phyloP scores from a whole-genome alignment of 2,113 vertebrate genomes.

The Amphiprion percula region DNA sequence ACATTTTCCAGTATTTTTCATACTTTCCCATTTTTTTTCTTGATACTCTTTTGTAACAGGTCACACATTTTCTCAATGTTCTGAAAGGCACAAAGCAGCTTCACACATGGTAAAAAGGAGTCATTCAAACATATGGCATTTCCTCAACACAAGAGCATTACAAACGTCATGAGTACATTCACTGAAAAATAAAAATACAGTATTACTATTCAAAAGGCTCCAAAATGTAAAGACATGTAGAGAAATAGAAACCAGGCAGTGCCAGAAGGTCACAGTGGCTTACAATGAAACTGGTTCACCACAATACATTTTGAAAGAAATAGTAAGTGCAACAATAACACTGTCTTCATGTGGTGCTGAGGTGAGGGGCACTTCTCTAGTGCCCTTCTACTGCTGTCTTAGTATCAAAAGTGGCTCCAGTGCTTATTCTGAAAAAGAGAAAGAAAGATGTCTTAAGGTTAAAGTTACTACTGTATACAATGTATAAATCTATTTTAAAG shows the following conservation, averaged over 20 bases:
- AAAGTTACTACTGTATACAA: not conserved
- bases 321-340: slow-evolving; percentile 71
- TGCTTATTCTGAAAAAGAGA: slow-evolving; percentile 75
- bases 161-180: slow-evolving; percentile 61
- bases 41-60: slow-evolving; percentile 1
- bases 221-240: slow-evolving; percentile 22
- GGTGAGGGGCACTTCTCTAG: slow-evolving; percentile 55
- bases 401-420: slow-evolving; percentile 82
- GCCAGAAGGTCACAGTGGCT: slow-evolving; percentile 42
- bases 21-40: not conserved
- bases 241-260: slow-evolving; percentile 20
- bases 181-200: slow-evolving; percentile 54
- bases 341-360: slow-evolving; percentile 65
- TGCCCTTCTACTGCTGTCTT: slow-evolving; percentile 84
- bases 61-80: slow-evolving; percentile 14
- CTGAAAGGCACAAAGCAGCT: slow-evolving; percentile 73
- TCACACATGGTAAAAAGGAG: slow-evolving; percentile 48
- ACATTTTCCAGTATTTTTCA: slow-evolving; percentile 11
- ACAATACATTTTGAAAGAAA: slow-evolving; percentile 47
- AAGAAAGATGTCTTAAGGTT: slow-evolving; percentile 5
- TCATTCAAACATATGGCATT: slow-evolving; percentile 32
- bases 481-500: not conserved
- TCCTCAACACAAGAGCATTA: slow-evolving; percentile 38
- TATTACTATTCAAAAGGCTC: slow-evolving; percentile 36
- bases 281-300: slow-evolving; percentile 36